Base-by-base conservation (phyloP, 2,797 vertebrate species). In the Gallinago nigripennis region DNA sequence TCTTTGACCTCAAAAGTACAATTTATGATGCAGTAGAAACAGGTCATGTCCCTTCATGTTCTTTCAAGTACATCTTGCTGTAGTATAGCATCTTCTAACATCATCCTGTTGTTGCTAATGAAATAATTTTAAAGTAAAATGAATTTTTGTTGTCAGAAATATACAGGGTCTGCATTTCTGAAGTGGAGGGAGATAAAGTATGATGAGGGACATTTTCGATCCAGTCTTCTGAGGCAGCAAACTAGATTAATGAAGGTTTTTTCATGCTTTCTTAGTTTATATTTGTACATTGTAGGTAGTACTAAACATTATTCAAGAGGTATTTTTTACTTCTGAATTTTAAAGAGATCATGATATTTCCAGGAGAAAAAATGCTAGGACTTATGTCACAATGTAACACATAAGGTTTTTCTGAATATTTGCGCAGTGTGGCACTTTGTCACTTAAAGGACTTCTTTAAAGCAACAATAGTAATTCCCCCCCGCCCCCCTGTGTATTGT, bases 251-350 rank as follows among this genome's bases (percentile, higher is more conserved):
- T 91, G 7, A 80, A 69, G 16, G 4, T 6, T 76, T 64, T 93
- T 56, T 69, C 39, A 48, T 56, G 16, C 33, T 84, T 77, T 53
- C 4, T 41, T 70, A 48, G 7, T 83, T 90, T 95, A 16, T 73
- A 46, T 63, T 82, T 81, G 31, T 54, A 13, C 17, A 43, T 53
- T 84, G 9, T 45, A 72, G 33, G 21, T 78, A 45, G 20, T 75
- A 39, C 8, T 45, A 45, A 94, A 43, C 8, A 46, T 12, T 54
- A 11, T 31, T 71, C n/a, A 53, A 27, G 16, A 54, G 5, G 2
- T 84, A 64, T 60, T 75, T 66, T 39, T 68, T 83, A 16, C 17
- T 82, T 88, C 35, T 57, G 8, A 50, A 75, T 87, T 86, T 92
- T 79, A 89, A 91, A 51, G 33, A 68, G 4, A 54, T 25, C 1